Base-by-base conservation (phyloP, 2,888 invertebrate genomes). In the Pterobdella sp. region DNA sequence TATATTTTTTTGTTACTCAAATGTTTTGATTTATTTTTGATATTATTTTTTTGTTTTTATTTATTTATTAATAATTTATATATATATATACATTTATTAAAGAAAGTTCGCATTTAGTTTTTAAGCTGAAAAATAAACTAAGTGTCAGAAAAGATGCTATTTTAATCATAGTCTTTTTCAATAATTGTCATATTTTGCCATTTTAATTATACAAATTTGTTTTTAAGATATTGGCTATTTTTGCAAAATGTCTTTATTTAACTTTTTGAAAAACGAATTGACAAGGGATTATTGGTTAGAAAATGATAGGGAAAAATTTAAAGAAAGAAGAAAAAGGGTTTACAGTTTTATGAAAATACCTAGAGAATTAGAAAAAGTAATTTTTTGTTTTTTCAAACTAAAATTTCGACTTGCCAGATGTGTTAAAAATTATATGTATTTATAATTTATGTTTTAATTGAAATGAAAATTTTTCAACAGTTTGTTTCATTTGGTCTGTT, bases 281-380 rank as follows among this genome's bases (percentile, higher is more conserved):
- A 93, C 92, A 4, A 87, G 95, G 79, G 94, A 94, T 26, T 98
- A 97, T 85, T 88, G 92, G 77, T 85, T 96, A 73, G 94, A 97
- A 85, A 90, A 96, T 82, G 96, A 97, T 80, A 94, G 95, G 82
- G 93, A 92, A 81, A 88, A 94, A 70, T 97, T 93, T 84, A 91
- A 92, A 34, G 94, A 94, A 1, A 88, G 95, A 77, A 87, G 97
- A 74, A 92, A 96, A 82, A 94, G 87, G 85, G 92, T 97, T 66
- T 97, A 97, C 83, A 93, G 94, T 0, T 97, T 97, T 82, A 91
- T 97, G 86, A 91, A 91, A 86, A 93, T 97, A 81, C 94, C 98
- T 1, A 87, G 90, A 79, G 93, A 96, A 85, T 87, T 84, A 77
- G 84, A 86, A 84, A 83, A 84, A 81, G 84, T 84, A 29, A 52